Evolutionary conservation across 1,140 invertebrate genomes (phyloP).

Genomic region (Augochlora pura): DNA sequence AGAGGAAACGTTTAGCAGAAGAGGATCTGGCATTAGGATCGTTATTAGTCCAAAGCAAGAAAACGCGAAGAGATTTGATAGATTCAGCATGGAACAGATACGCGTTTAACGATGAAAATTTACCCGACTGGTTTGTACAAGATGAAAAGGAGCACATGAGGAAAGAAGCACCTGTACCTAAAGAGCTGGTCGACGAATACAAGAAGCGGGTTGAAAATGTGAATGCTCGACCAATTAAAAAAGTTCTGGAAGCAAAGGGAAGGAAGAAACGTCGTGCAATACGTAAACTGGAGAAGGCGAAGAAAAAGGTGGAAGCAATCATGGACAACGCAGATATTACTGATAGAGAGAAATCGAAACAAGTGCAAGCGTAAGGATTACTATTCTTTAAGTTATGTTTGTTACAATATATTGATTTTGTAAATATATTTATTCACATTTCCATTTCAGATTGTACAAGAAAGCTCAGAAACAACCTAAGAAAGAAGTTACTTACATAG

Average conservation of each 20-base stretch:
- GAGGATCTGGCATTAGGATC: conserved; percentile 94
- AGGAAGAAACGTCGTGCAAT: conserved; percentile 95
- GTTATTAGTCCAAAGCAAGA: conserved; percentile 91
- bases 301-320: conserved; percentile 96
- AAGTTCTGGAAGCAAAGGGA: conserved; percentile 98
- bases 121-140: conserved; percentile 97
- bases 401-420: not conserved
- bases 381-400: conserved; percentile 2
- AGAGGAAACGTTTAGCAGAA: conserved; percentile 89
- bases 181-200: conserved; percentile 88
- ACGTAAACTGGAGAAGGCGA: conserved; percentile 94
- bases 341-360: conserved; percentile 94
- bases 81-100: conserved; percentile 96
- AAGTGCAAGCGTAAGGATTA: conserved; percentile 90
- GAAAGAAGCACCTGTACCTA: conserved; percentile 88
- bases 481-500: conserved; percentile 95
- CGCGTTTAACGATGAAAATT: conserved; percentile 91
- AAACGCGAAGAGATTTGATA: conserved; percentile 90
- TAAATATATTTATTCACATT: not conserved
- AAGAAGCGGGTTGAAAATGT: conserved; percentile 91
- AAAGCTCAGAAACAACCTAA: conserved; percentile 92
- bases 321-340: conserved; percentile 94
- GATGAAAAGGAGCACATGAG: conserved; percentile 96
- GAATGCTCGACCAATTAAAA: conserved; percentile 97
- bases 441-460: conserved; percentile 90